These are phyloP conservation scores for Artibeus jamaicensis DNA, from an alignment of 2,797 vertebrate genomes.

Conservation along the genomic window DNA sequence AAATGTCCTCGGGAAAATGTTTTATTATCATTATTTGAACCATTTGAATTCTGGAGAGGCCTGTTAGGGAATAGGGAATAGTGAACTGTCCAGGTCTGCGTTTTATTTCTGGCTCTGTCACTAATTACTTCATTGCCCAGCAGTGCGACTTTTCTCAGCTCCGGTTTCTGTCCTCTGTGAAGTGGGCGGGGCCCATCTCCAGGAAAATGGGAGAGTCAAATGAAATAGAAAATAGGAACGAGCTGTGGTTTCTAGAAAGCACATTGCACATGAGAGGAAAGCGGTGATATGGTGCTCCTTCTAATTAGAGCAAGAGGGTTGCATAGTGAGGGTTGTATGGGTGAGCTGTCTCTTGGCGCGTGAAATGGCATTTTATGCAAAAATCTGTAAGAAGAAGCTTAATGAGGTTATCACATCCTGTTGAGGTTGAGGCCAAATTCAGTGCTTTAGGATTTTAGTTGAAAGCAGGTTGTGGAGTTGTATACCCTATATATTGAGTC, in stretches of 20 bases:
- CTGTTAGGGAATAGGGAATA: neutral
- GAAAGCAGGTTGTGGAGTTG: neutral
- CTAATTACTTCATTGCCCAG: neutral
- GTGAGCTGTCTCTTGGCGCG: slow-evolving; percentile 64
- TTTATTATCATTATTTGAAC: neutral
- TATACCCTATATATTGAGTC: neutral
- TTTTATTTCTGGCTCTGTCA: slow-evolving; percentile 31
- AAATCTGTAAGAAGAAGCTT: neutral
- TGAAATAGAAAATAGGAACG: neutral
- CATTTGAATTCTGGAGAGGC: slow-evolving; percentile 1
- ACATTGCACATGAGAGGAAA: neutral
- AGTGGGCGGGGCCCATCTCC: neutral
- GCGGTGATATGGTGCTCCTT: neutral
- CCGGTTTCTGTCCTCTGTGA: neutral
- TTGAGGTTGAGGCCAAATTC: neutral
- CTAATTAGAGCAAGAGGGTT: neutral
- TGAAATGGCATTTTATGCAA: slow-evolving; percentile 38
- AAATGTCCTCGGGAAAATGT: neutral
- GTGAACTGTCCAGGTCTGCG: neutral
- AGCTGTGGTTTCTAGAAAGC: neutral
- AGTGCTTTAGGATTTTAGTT: neutral
- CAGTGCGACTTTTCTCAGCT: neutral
- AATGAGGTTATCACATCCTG: neutral
- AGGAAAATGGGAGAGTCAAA: neutral
- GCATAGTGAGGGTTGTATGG: neutral